Evolutionary conservation across 2,888 invertebrate genomes (phyloP).

Genomic region (Syritta pipiens): DNA sequence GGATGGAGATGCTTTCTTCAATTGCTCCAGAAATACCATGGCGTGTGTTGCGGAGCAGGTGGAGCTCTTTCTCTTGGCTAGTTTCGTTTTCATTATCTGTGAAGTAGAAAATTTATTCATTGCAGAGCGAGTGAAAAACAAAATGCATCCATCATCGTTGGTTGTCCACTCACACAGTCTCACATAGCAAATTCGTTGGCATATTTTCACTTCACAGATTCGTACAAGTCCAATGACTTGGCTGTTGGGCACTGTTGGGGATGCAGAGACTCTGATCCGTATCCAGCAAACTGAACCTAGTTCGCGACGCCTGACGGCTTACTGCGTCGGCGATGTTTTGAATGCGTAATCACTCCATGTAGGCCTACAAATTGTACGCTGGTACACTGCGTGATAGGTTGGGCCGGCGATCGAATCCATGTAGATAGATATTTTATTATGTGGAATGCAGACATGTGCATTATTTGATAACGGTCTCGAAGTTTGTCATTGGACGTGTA

Average conservation of each 20-base stretch:
- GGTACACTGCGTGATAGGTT: constrained; percentile 55
- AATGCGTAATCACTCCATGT: constrained; percentile 58
- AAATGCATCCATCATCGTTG: constrained; percentile 15
- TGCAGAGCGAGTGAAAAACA: background rate
- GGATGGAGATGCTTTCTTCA: constrained; percentile 46
- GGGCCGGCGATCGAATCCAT: constrained; percentile 50
- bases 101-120: constrained; percentile 35
- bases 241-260: constrained; percentile 7
- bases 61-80: constrained; percentile 28
- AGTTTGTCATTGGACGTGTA: constrained; percentile 39
- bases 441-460: constrained; percentile 61
- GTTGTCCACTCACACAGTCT: background rate
- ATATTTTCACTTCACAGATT: constrained; percentile 57
- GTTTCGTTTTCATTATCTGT: constrained; percentile 32
- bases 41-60: constrained; percentile 30
- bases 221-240: constrained; percentile 52
- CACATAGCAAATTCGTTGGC: constrained; percentile 16
- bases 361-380: constrained; percentile 49
- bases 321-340: constrained; percentile 33
- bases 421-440: constrained; percentile 33
- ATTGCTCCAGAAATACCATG: constrained; percentile 33
- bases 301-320: constrained; percentile 6
- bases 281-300: constrained; percentile 58
- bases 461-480: constrained; percentile 62
- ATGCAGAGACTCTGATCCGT: constrained; percentile 41